Percentiles rank a stretch among this genome's conserved stretches.
phyloP scores from a whole-genome alignment of 2,888 invertebrate species.

The Polyploca ridens region DNA sequence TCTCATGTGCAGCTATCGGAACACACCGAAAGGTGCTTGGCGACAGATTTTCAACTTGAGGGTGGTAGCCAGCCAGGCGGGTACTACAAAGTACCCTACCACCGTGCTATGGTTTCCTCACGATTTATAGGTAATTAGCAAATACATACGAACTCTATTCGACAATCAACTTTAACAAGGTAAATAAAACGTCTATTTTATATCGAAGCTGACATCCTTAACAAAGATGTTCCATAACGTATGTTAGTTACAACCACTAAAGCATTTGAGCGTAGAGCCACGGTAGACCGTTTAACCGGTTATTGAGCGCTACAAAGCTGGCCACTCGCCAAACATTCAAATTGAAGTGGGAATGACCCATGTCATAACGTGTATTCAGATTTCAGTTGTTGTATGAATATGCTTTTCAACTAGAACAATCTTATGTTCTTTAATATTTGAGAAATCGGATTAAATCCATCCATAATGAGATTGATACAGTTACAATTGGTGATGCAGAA shows the following conservation, averaged over 20 bases:
- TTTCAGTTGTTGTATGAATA: constrained; percentile 23
- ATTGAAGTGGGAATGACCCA: constrained; percentile 47
- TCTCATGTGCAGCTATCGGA: too few relatives aligned
- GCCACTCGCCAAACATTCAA: constrained; percentile 57
- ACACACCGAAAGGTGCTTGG: too few relatives aligned
- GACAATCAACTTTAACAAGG: neutral
- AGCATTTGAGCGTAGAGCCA: constrained; percentile 34
- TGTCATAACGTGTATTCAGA: constrained; percentile 38
- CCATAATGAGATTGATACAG: too few relatives aligned
- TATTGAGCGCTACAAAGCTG: constrained; percentile 44
- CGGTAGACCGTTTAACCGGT: constrained; percentile 46
- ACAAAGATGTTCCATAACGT: constrained; percentile 8
- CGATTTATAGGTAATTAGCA: too few relatives aligned
- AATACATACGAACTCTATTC: neutral
- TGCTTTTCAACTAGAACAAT: constrained; percentile 25
- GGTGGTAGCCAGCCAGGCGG: too few relatives aligned
- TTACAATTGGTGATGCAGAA: too few relatives aligned
- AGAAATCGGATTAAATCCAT: too few relatives aligned
- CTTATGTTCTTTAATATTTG: constrained; percentile 17
- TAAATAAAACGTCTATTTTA: neutral
- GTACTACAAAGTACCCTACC: too few relatives aligned
- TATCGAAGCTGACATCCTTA: neutral
- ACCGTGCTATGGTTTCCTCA: too few relatives aligned
- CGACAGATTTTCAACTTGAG: too few relatives aligned
- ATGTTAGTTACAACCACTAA: constrained; percentile 21